phyloP scores from a whole-genome alignment of 1,140 invertebrate species.

The Ips nitidus region DNA sequence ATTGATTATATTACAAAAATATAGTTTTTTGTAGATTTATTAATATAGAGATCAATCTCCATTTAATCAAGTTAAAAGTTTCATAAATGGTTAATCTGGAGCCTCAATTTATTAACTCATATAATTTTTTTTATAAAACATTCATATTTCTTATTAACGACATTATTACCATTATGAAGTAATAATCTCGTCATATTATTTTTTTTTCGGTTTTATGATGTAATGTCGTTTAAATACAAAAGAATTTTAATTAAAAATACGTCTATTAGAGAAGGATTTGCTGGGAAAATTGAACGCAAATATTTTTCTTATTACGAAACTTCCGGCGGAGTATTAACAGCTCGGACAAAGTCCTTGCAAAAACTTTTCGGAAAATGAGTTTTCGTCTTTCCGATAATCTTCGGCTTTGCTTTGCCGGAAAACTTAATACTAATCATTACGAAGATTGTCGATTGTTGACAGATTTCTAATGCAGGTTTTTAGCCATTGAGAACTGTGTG shows the following conservation, averaged over 20 bases:
- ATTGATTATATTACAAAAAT: no score
- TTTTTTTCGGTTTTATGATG: background rate
- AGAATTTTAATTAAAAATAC: slow-evolving; percentile 7
- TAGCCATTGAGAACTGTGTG: no score
- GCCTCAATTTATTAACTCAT: no score
- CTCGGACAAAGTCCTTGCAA: background rate
- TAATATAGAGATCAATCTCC: no score
- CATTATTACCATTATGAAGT: no score
- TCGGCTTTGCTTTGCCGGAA: background rate
- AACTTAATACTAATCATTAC: slow-evolving; percentile 4
- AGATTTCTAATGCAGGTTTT: no score
- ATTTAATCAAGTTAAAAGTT: no score
- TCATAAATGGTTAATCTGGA: no score
- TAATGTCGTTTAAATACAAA: background rate
- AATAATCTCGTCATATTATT: no score
- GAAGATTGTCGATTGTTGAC: background rate
- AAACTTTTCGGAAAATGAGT: slow-evolving; percentile 4
- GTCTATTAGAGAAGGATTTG: background rate
- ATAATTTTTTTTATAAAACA: no score
- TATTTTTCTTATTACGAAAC: slow-evolving; percentile 1
- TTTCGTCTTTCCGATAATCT: background rate
- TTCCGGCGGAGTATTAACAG: slow-evolving; percentile 2
- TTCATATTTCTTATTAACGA: no score
- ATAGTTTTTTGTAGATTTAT: no score
- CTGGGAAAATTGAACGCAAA: slow-evolving; percentile 1